A percentile compares a stretch with the other conserved stretches of the same genome.
Evolutionary conservation across 1,140 invertebrate species (phyloP).

Genomic region (Contarinia nasturtii): DNA sequence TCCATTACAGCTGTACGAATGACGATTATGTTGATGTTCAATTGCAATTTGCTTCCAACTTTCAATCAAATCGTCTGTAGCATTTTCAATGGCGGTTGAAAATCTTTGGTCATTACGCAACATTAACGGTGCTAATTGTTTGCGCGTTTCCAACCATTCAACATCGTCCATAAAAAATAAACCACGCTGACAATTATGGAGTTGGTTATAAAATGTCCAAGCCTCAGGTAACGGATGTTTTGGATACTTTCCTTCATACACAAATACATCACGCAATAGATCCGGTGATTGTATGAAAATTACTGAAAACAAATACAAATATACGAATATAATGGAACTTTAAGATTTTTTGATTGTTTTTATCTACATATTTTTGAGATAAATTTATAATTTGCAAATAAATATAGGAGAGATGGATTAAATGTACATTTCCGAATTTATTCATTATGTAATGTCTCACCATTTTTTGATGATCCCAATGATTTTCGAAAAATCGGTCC

Average conservation of each 20-base stretch:
- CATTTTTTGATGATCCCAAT: conserved; percentile 35
- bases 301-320: too few species aligned
- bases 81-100: conserved; percentile 29
- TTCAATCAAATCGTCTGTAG: conserved; percentile 25
- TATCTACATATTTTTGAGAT: conserved; percentile 21
- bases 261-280: conserved; percentile 49
- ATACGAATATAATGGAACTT: too few species aligned
- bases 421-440: too few species aligned
- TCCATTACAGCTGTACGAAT: neutral
- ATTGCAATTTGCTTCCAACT: conserved; percentile 24
- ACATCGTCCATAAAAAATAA: conserved; percentile 75
- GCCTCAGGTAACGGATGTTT: conserved; percentile 60
- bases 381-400: conserved; percentile 42
- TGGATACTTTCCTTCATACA: conserved; percentile 57
- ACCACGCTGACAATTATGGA: conserved; percentile 47
- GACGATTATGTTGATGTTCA: neutral
- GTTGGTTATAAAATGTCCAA: conserved; percentile 60
- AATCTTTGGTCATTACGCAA: conserved; percentile 30
- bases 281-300: conserved; percentile 15
- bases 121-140: conserved; percentile 52
- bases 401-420: too few species aligned
- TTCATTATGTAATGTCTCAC: too few species aligned
- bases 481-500: conserved; percentile 56
- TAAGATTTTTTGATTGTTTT: too few species aligned
- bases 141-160: conserved; percentile 52